These are phyloP conservation scores for Moxostoma hubbsi DNA, from an alignment of 2,797 vertebrate species.

Conservation along the genomic window DNA sequence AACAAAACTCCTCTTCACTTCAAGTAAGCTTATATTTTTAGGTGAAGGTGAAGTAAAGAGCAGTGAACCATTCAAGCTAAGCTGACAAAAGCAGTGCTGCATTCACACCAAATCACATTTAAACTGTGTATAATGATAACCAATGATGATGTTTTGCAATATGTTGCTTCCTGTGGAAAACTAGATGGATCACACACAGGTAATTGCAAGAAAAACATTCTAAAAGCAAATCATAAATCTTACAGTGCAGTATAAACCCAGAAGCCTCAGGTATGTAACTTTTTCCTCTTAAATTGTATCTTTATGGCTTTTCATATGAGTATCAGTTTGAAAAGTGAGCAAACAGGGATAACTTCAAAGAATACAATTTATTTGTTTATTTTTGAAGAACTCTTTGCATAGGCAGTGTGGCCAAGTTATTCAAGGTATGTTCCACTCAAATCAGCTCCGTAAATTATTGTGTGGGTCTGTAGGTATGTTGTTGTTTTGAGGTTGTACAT, in stretches of 20 bases:
- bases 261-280: neutral
- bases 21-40: neutral
- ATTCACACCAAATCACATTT: constrained; percentile 52
- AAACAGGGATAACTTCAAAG: neutral
- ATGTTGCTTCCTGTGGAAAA: constrained; percentile 45
- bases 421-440: neutral
- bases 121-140: constrained; percentile 43
- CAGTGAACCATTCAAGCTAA: constrained; percentile 6
- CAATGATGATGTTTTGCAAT: neutral
- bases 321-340: neutral
- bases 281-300: neutral
- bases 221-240: constrained; percentile 3
- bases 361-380: neutral
- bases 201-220: constrained; percentile 19
- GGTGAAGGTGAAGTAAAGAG: neutral
- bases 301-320: neutral
- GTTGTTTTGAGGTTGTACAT: neutral
- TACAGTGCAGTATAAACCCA: constrained; percentile 8
- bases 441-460: neutral
- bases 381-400: neutral
- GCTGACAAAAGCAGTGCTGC: constrained; percentile 40
- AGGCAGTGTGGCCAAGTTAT: neutral
- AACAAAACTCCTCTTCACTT: neutral
- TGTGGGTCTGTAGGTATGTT: constrained; percentile 8
- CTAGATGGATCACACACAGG: constrained; percentile 18